A percentile compares a stretch with the other conserved stretches of the same genome.
Conservation (phyloP, 2,113 vertebrate genomes). For the Corythaixoides concolor region DNA sequence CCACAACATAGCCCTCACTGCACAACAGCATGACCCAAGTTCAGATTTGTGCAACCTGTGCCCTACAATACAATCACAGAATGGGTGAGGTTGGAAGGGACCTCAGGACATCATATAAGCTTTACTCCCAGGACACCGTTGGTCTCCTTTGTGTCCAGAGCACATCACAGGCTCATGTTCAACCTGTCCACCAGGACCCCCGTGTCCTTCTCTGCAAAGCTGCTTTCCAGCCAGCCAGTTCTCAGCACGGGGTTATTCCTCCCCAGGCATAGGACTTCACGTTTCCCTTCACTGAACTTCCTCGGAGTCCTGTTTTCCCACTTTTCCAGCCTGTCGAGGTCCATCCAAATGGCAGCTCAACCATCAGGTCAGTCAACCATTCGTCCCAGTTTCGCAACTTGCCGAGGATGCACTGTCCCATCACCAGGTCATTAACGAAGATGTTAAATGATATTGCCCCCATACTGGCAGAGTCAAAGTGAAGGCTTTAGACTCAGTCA, state of each 20-base stretch:
- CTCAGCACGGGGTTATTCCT: neutral
- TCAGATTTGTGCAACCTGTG: neutral
- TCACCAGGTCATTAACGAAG: neutral
- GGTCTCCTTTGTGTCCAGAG: neutral
- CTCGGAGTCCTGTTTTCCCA: neutral
- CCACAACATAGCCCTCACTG: neutral
- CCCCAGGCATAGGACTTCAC: neutral
- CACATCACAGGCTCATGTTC: neutral
- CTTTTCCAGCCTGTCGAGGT: neutral
- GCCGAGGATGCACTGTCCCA: neutral
- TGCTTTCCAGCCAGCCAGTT: neutral
- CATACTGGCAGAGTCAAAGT: neutral
- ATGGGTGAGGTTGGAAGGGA: neutral
- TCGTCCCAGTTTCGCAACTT: neutral
- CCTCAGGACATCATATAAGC: no score
- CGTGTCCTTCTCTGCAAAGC: neutral
- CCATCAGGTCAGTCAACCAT: neutral
- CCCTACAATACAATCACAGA: neutral
- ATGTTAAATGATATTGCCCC: neutral
- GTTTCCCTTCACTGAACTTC: neutral
- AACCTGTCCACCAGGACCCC: neutral
- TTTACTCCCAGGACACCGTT: neutral
- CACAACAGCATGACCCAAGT: neutral
- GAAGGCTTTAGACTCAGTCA: neutral
- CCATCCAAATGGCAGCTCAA: neutral